Percentiles rank a stretch among this genome's conserved stretches.
phyloP scores from a whole-genome alignment of 2,797 vertebrate species.

The Tenualosa ilisha region DNA sequence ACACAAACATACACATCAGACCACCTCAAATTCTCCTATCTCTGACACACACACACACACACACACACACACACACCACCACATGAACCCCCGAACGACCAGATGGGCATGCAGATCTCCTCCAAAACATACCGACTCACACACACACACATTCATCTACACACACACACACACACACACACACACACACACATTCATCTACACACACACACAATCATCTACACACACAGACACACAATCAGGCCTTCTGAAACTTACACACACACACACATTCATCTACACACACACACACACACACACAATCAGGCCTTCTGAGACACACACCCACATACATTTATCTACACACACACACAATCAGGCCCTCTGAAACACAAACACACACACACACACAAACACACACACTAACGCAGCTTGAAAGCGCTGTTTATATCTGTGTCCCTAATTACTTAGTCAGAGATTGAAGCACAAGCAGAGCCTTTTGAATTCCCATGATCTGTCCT shows the following conservation, averaged over 20 bases:
- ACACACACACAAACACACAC: background rate
- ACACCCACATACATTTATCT: background rate
- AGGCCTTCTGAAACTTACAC: no score
- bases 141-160: background rate
- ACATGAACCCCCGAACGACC: no score
- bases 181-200: background rate
- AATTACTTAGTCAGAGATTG: slow-evolving; percentile 54
- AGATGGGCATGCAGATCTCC: background rate
- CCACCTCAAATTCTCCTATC: no score
- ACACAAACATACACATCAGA: slow-evolving; percentile 22
- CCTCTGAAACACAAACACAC: background rate
- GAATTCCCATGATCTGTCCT: slow-evolving; percentile 46
- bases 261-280: background rate
- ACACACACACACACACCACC: slow-evolving; percentile 34
- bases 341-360: background rate
- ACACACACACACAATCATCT: background rate
- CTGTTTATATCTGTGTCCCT: slow-evolving; percentile 24
- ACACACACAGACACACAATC: no score
- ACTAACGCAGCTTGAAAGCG: slow-evolving; percentile 16
- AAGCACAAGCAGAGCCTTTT: slow-evolving; percentile 46
- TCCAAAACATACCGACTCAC: background rate
- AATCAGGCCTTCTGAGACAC: no score
- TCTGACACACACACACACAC: no score
- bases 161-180: no score
- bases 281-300: no score